These are phyloP conservation scores for Montipora sp. DNA, from an alignment of 64 coral and sea anemone species.

Conservation along the genomic window DNA sequence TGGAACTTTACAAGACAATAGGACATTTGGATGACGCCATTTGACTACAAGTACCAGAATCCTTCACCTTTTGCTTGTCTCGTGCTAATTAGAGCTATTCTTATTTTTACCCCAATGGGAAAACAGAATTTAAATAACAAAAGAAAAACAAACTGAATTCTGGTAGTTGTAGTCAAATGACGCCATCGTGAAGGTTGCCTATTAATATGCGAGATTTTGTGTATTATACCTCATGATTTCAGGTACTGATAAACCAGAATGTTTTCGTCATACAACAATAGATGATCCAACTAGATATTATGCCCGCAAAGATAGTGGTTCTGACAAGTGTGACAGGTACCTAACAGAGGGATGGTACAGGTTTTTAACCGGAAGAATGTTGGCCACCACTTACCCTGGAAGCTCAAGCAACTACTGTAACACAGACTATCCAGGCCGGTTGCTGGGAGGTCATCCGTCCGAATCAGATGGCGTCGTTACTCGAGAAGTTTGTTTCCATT, in stretches of 20 bases:
- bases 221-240: background rate
- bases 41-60: too few relatives aligned
- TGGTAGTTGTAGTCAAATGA: too few relatives aligned
- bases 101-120: too few relatives aligned
- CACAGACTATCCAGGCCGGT: conserved; percentile 44
- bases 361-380: conserved; percentile 27
- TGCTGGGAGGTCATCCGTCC: background rate
- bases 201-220: too few relatives aligned
- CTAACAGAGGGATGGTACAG: conserved; percentile 84
- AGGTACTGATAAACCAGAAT: conserved; percentile 1
- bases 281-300: background rate
- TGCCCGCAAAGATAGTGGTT: background rate
- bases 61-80: too few relatives aligned
- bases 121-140: too few relatives aligned
- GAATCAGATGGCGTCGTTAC: background rate
- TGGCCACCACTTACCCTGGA: background rate
- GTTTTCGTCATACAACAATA: background rate
- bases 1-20: too few relatives aligned
- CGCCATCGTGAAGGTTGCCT: too few relatives aligned
- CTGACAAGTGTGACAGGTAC: conserved; percentile 33
- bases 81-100: too few relatives aligned
- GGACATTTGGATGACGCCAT: too few relatives aligned
- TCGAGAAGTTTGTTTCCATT: background rate
- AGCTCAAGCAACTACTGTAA: background rate
- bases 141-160: too few relatives aligned